Evolutionary conservation across 2,113 vertebrate genomes (phyloP), one percentile per base, ranked within the genome.

Genomic region (Myotis davidii): DNA sequence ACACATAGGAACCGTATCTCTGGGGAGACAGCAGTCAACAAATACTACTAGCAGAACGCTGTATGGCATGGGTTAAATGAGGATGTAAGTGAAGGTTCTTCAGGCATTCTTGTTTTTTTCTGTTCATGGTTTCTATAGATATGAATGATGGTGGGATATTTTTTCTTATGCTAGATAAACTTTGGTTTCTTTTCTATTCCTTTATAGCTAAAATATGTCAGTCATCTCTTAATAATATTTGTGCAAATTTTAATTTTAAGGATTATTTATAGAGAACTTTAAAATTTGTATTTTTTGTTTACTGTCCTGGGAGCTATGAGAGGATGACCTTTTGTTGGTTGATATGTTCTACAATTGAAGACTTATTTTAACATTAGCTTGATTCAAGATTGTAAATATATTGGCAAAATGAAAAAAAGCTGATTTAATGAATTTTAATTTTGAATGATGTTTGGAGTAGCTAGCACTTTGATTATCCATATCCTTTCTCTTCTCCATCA

Each of bases 381-480:
- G 50, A 64, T 21, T 76, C 39, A 18, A 87, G 12, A 45, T 54
- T 42, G 48, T 90, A 48, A 79, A 69, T 74, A 84, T 32, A 21
- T 16, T n/a, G 48, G 37, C 18, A 95, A 82, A 81, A 70, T n/a
- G 25, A 69, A 45, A 27, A 27, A 74, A 27, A 48, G 37, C 45
- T 90, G 37, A 67, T 27, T 72, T n/a, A 86, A 86, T 59, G 27
- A 50, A 34, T 84, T 78, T 88, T 78, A 39, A 42, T 87, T 86
- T 82, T 77, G 61, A 90, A 37, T 70, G 81, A 37, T 23, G 70
- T 83, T 45, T 85, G n/a, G n/a, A 52, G 54, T 93, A 94, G 54
- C 13, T 25, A 27, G 17, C 42, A 34, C 37, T 92, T 42, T 54
- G 56, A 69, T 65, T 39, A 56, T 83, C 48, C 2, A 16, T 37